A percentile compares a stretch with the other conserved stretches of the same genome.
Conservation (phyloP, 1,140 invertebrate genomes). For the Onthophagus taurus region DNA sequence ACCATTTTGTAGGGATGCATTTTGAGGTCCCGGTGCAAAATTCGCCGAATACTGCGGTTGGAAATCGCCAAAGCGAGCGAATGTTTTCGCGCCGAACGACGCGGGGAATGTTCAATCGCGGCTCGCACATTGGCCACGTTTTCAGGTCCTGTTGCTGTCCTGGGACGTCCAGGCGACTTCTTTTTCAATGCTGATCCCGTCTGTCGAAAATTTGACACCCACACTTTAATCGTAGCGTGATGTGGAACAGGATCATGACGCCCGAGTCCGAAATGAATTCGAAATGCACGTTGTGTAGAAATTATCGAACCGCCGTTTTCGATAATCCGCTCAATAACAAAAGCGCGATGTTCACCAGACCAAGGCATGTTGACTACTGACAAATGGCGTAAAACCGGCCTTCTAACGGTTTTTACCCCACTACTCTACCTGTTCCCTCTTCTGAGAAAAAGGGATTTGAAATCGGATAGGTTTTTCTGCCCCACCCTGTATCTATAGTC, state of each 20-base stretch:
- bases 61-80: constrained; percentile 8
- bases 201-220: constrained; percentile 9
- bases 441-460: no score
- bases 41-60: not conserved
- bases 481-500: no score
- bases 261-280: constrained; percentile 7
- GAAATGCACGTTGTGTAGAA: constrained; percentile 2
- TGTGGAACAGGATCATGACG: constrained; percentile 13
- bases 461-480: no score
- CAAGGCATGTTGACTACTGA: constrained; percentile 9
- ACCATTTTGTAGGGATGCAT: constrained; percentile 10
- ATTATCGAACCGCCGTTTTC: constrained; percentile 9
- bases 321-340: constrained; percentile 9
- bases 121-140: constrained; percentile 14
- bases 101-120: constrained; percentile 13
- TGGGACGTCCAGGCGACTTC: constrained; percentile 4
- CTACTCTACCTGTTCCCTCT: no score
- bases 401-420: no score
- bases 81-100: constrained; percentile 14
- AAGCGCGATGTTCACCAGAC: constrained; percentile 9
- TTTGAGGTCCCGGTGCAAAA: constrained; percentile 12
- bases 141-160: constrained; percentile 3
- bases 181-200: constrained; percentile 14
- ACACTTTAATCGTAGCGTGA: constrained; percentile 7
- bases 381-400: no score